These are phyloP conservation scores for Colinus virginianus DNA, from an alignment of 2,113 vertebrate genomes.

Conservation along the genomic window DNA sequence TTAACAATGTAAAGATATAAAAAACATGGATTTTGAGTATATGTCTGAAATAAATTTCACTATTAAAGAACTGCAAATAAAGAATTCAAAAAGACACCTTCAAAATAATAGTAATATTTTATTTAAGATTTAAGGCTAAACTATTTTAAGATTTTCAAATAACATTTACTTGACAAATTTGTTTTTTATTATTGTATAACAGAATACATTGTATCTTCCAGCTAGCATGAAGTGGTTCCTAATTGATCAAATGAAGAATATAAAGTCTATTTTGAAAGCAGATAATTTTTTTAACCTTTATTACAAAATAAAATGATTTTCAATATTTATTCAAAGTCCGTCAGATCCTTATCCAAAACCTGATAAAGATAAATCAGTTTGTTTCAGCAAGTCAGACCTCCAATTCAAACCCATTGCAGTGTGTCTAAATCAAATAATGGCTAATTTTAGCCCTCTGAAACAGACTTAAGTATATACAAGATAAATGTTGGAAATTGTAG, in stretches of 20 bases:
- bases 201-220: not conserved
- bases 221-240: not conserved
- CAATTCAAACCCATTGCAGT: not conserved
- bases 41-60: not conserved
- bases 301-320: not conserved
- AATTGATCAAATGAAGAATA: not conserved
- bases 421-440: not conserved
- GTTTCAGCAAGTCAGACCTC: not conserved
- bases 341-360: not conserved
- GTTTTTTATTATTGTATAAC: not conserved
- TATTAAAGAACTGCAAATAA: not conserved
- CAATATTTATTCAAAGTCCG: not conserved
- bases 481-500: not conserved
- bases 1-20: not conserved
- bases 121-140: not conserved
- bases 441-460: not conserved
- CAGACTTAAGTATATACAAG: not conserved
- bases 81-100: not conserved
- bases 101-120: not conserved
- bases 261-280: not conserved
- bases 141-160: not conserved
- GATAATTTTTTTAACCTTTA: not conserved
- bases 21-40: not conserved
- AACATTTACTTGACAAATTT: not conserved
- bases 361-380: not conserved